Base-by-base conservation (phyloP, 2,113 vertebrate genomes). In the Chelonoidis abingdonii region DNA sequence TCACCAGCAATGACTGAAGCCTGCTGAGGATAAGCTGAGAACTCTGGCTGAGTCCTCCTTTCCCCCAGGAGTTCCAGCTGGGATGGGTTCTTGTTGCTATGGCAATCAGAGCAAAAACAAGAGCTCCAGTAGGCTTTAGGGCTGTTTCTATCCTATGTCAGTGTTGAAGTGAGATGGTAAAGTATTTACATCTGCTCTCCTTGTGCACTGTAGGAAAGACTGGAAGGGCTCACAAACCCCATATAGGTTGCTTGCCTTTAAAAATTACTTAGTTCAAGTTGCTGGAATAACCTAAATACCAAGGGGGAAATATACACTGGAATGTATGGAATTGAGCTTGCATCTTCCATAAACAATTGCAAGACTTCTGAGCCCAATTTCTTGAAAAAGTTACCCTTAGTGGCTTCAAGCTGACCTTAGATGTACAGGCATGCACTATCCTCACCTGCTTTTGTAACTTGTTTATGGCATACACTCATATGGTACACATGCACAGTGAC, bases 331-430 rank as follows among this genome's bases (percentile, higher is more conserved):
- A 95, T 35, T 0, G 0, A 49, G 38, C 4, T 31, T 78, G 49
- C 44, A 76, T 49, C 6, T 86, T 69, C 53, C 78, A 75, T 80
- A 97, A 95, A 94, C 83, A 49, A 56, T 49, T 93, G 38, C 3
- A 75, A 80, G 47, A 83, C 88, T 59, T 14, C 41, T 72, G 89
- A 65, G 5, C 41, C 17, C 0, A 1, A 14, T 87, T 88, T 86
- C 80, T 89, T 85, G 69, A 47, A 94, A 96, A 97, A 86, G 82
- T 80, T 93, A 89, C 85, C 90, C 89, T 89, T 83, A 8, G 95
- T 83, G 53, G 69, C 52, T 79, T 91, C 79, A 5, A 87, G 59
- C 78, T 96, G 85, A 95, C 92, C 69, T 57, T 83, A 82, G 14
- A 88, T 95, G 50, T 87, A 96, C 87, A 92, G 96, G 76, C 83